Conservation (phyloP, 2,113 vertebrate species). For the Caracal caracal region DNA sequence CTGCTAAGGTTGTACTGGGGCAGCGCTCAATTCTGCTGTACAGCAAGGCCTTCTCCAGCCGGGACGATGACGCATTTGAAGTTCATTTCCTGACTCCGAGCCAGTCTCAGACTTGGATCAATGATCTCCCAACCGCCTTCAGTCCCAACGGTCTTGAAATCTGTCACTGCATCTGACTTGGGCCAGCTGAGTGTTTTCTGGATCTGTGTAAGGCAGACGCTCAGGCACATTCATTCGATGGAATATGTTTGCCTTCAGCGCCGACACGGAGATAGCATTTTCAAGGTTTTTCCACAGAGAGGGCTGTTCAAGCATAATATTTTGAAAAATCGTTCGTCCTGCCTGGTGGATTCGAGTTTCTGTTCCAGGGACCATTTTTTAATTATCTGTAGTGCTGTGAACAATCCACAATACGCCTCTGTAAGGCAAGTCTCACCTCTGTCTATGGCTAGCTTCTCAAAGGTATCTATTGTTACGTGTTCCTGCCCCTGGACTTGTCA, state of each 20-base stretch:
- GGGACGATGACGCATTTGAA: constrained; percentile 58
- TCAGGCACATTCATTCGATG: not conserved
- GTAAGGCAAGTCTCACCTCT: constrained; percentile 23
- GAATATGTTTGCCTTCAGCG: not conserved
- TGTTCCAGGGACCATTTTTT: constrained; percentile 50
- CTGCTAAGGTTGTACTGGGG: constrained; percentile 28
- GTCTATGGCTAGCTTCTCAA: not conserved
- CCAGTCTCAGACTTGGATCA: constrained; percentile 68
- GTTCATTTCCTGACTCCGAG: constrained; percentile 68
- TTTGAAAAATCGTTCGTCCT: constrained; percentile 48
- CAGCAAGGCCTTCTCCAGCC: constrained; percentile 23
- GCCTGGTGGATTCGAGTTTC: constrained; percentile 53
- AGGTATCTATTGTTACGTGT: not conserved
- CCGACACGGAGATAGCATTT: constrained; percentile 46
- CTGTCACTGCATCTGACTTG: constrained; percentile 41
- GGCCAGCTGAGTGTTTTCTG: constrained; percentile 57
- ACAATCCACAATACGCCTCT: constrained; percentile 48
- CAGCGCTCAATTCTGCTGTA: constrained; percentile 25
- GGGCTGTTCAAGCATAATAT: constrained; percentile 57
- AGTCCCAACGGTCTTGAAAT: constrained; percentile 56
- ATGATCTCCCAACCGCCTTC: constrained; percentile 53
- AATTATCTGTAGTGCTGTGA: constrained; percentile 32
- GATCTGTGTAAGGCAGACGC: not conserved
- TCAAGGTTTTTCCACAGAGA: constrained; percentile 48
- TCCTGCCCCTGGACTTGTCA: not conserved